These are phyloP conservation scores for Penaeus japonicus DNA, from an alignment of 1,140 invertebrate species.

Conservation along the genomic window DNA sequence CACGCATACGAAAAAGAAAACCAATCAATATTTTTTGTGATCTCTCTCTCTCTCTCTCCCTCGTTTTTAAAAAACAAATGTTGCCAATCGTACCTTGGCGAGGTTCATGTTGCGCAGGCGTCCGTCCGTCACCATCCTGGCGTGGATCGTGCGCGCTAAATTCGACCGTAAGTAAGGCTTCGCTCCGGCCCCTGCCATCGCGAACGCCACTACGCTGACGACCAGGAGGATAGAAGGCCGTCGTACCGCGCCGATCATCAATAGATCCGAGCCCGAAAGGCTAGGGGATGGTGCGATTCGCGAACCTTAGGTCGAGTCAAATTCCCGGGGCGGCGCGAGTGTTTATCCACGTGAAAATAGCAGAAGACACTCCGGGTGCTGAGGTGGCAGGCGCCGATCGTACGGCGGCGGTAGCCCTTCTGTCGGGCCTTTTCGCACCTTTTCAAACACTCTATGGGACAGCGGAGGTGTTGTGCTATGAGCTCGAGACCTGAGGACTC, in stretches of 20 bases:
- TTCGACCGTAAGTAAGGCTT: constrained; percentile 42
- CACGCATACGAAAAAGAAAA: not conserved
- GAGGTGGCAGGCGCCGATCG: not conserved
- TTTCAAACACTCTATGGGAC: not conserved
- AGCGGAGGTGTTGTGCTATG: not conserved
- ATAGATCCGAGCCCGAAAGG: not conserved
- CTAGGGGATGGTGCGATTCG: not conserved
- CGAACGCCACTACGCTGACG: not conserved
- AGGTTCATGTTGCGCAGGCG: constrained; percentile 46
- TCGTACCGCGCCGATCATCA: not conserved
- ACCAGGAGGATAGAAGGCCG: not conserved
- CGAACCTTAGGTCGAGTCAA: constrained; percentile 24
- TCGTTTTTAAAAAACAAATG: not conserved
- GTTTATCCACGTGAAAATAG: constrained; percentile 37
- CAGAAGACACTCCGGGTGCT: not conserved
- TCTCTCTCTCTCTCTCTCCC: too few species aligned
- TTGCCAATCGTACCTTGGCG: constrained; percentile 24
- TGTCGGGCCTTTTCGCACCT: not conserved
- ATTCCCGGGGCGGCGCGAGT: constrained; percentile 7
- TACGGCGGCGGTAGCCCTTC: not conserved
- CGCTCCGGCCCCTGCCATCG: constrained; percentile 20
- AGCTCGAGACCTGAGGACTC: not conserved
- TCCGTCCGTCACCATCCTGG: constrained; percentile 40
- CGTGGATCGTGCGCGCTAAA: constrained; percentile 46
- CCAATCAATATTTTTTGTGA: not conserved